Conservation (phyloP, 1,140 invertebrate species). For the Gryon sp. region DNA sequence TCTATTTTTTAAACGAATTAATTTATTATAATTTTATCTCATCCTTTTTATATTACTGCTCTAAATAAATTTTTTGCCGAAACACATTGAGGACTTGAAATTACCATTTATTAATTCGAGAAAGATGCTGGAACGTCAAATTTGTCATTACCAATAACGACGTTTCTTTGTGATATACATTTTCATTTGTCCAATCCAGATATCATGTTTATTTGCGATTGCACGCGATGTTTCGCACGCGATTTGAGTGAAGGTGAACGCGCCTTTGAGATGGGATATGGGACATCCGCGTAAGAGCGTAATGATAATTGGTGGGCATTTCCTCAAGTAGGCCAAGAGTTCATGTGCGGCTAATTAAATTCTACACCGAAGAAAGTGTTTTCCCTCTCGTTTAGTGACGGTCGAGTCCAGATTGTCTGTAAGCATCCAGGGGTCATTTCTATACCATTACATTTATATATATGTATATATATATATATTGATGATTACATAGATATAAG, state of each 20-base stretch:
- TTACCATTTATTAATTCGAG: too few species aligned
- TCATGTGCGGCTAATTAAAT: constrained; percentile 72
- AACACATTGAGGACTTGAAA: too few species aligned
- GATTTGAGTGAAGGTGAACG: constrained; percentile 49
- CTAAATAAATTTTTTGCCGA: too few species aligned
- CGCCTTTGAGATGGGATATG: constrained; percentile 50
- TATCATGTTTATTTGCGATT: constrained; percentile 19
- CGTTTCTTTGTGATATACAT: constrained; percentile 12
- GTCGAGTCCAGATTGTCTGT: constrained; percentile 40
- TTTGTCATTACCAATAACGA: constrained; percentile 3
- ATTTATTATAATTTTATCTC: too few species aligned
- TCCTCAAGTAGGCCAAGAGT: constrained; percentile 71
- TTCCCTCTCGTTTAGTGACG: constrained; percentile 68
- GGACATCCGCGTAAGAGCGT: constrained; percentile 52
- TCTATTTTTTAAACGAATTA: too few species aligned
- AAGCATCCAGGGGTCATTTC: too few species aligned
- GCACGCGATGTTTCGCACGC: constrained; percentile 54
- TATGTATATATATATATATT: too few species aligned
- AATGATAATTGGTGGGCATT: constrained; percentile 54
- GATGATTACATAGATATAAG: constrained; percentile 28
- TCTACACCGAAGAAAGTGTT: constrained; percentile 71
- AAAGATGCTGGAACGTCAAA: too few species aligned
- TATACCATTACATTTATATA: too few species aligned
- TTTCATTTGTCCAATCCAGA: constrained; percentile 29
- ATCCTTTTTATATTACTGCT: too few species aligned